Conservation (phyloP, 2,113 vertebrate genomes). For the Lagopus leucura region DNA sequence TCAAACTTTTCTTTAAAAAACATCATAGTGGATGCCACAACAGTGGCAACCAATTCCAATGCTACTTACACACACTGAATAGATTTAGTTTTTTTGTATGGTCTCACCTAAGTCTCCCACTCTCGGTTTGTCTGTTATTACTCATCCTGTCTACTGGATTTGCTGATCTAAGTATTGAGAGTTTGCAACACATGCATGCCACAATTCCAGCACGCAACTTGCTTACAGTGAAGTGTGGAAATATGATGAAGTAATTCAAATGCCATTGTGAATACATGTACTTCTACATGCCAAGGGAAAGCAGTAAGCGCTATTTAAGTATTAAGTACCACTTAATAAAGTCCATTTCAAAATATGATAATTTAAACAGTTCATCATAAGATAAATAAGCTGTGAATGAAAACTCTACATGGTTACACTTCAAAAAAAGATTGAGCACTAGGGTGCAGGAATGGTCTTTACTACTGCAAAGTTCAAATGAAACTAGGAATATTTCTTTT, state of each 20-base stretch:
- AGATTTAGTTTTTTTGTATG: neutral
- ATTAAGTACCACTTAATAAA: neutral
- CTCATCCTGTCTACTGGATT: constrained; percentile 8
- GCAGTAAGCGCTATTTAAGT: neutral
- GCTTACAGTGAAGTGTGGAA: constrained; percentile 24
- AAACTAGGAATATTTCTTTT: constrained; percentile 11
- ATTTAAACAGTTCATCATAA: constrained; percentile 37
- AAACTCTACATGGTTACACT: neutral
- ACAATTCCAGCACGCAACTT: neutral
- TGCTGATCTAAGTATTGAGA: constrained; percentile 40
- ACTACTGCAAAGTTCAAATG: neutral
- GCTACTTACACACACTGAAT: neutral
- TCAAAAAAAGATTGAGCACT: constrained; percentile 2
- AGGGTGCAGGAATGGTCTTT: constrained; percentile 13
- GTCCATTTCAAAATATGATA: neutral
- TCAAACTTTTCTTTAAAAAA: neutral
- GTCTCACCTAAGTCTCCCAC: neutral
- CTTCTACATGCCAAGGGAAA: neutral
- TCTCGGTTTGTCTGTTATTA: neutral
- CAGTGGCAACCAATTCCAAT: neutral
- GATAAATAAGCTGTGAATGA: constrained; percentile 28
- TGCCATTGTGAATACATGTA: neutral
- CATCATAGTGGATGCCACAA: neutral
- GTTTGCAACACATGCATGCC: neutral
- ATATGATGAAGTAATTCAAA: constrained; percentile 11